Evolutionary conservation across 2,797 vertebrate species (phyloP), one percentile per base, ranked within the genome.

Genomic region (Glyptemys insculpta): DNA sequence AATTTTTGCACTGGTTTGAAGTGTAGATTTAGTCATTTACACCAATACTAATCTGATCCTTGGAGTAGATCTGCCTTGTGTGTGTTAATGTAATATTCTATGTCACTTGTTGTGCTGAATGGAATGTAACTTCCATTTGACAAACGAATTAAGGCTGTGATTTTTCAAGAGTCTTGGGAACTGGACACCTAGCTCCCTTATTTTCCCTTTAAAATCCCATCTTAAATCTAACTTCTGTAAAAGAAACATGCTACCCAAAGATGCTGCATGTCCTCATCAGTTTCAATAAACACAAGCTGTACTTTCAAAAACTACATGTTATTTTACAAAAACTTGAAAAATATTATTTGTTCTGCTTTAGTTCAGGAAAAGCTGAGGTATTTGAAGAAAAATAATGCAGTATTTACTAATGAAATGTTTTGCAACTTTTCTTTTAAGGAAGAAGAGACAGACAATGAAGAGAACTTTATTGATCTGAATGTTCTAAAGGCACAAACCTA

Each of bases 381-480:
- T 49, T 14, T 57, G 74, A 83, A 81, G 49, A 68, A 91, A 80
- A 37, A 65, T 41, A 31, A n/a, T 84, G 18, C 49, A 14, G 2
- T 95, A 47, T 12, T 93, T 90, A 92, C 72, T 95, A 76, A 95
- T 79, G 5, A 78, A 49, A 92, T 85, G 25, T n/a, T 96, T 96
- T 96, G 83, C 72, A 89, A 89, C 49, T 94, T 50, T 93, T 94
- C 95, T 94, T 54, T 94, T 91, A 97, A 99, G 99, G 99, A 99
- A 96, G 99, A 99, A 94, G 98, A 99, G 21, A 99, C 99, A 4
- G 99, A 99, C 88, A 98, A 96, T 31, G 99, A 99, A 88, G 99
- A 99, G 95, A 98, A 99, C 81, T 98, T 98, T 91, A 98, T 99
- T 96, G 99, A 99, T 98, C 98, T 99, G 96, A 99, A 99, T 54